Percentiles rank a stretch among this genome's conserved stretches.
These are phyloP conservation scores for Rhipidura dahli DNA, from an alignment of 2,113 vertebrate genomes.

Conservation along the genomic window DNA sequence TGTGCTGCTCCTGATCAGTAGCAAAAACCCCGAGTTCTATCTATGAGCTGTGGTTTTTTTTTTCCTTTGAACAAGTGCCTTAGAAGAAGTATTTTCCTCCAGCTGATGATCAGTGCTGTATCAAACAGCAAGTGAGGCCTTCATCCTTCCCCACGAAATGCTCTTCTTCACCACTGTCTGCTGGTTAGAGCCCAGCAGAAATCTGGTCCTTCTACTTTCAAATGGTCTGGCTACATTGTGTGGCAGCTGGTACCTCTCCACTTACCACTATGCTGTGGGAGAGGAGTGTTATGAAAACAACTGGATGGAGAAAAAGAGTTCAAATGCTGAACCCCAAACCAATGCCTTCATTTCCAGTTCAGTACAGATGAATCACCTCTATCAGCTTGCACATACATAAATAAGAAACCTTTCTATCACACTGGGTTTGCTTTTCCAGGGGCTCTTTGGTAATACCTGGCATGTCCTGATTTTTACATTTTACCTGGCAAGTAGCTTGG, in stretches of 20 bases:
- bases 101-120: constrained; percentile 61
- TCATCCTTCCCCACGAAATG: constrained; percentile 21
- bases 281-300: neutral
- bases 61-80: constrained; percentile 92
- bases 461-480: neutral
- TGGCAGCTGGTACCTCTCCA: neutral
- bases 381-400: neutral
- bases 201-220: constrained; percentile 37
- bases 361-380: neutral
- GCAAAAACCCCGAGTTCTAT: neutral
- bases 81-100: constrained; percentile 73
- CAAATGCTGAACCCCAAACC: neutral
- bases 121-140: constrained; percentile 64
- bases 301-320: neutral
- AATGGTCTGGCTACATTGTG: constrained; percentile 37
- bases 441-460: neutral
- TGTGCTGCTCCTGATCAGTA: neutral
- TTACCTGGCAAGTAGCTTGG: neutral
- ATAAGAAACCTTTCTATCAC: neutral
- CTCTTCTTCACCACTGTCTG: constrained; percentile 10
- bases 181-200: neutral
- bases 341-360: neutral
- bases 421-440: neutral
- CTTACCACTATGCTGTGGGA: neutral
- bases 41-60: constrained; percentile 43